Evolutionary conservation across 2,888 invertebrate species (phyloP), one percentile per base, ranked within the genome.

Genomic region (Julus scanicus): DNA sequence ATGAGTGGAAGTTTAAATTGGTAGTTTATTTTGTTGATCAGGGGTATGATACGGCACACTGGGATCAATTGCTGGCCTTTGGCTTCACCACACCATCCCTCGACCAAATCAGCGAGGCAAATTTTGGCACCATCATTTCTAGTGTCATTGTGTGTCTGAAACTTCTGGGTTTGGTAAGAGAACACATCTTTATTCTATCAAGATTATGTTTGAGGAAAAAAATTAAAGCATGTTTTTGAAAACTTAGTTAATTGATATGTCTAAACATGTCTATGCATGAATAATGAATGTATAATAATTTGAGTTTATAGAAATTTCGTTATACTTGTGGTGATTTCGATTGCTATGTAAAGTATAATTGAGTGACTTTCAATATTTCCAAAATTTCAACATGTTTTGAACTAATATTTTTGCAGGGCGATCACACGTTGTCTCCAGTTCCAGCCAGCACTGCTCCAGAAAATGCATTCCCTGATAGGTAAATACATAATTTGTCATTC

Each of bases 111-210:
- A 89, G 91, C 8, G 90, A 91, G 4, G 91, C 92, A 39, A 91
- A 92, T 53, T 92, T 92, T 90, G 93, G 93, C 44, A 92, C 92
- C 85, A 90, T 92, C 87, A 90, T 92, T 29, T 91, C 92, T 17
- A 91, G 92, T 89, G 91, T 92, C 71, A 92, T 91, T 85, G 90
- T 92, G 49, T 92, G 92, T 90, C 20, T 84, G 17, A 84, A 4
- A 88, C 86, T 20, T 87, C 4, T 44, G 15, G 84, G 84, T 8
- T 40, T 44, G 44, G 84, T 44, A 48, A n/a, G 40, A 40, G 0
- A 40, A 80, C 1, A 29, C 1, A 29, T 29, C 29, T 29, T 29
- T 29, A 29, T 29, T 29, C 29, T 29, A 29, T 29, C 29, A 29
- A 29, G 29, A 29, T 29, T 29, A 29, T 29, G 29, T 29, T 29